These are phyloP conservation scores for Lasioglossum malachurum DNA, from an alignment of 2,888 invertebrate genomes.

Conservation along the genomic window DNA sequence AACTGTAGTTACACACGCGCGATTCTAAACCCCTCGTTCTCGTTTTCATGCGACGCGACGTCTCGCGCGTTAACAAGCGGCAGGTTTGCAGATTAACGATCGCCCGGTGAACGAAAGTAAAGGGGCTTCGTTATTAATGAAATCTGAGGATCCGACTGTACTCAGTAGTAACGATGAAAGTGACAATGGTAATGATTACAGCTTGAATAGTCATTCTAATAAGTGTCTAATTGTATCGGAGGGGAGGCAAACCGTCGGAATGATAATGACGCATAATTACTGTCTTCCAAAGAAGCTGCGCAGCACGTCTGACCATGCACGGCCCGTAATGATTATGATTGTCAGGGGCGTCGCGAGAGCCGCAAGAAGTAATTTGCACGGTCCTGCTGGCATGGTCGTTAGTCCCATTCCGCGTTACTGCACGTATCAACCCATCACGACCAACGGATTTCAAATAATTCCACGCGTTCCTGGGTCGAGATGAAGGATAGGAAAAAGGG, in stretches of 20 bases:
- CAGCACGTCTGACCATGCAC: slow-evolving; percentile 27
- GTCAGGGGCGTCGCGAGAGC: slow-evolving; percentile 60
- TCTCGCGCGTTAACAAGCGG: not conserved
- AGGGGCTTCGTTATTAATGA: slow-evolving; percentile 11
- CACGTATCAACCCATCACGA: slow-evolving; percentile 48
- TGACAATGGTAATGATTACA: slow-evolving; percentile 56
- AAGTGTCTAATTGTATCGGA: slow-evolving; percentile 64
- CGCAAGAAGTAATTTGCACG: slow-evolving; percentile 68
- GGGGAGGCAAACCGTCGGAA: slow-evolving; percentile 51
- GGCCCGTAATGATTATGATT: slow-evolving; percentile 65
- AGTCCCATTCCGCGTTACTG: slow-evolving; percentile 46
- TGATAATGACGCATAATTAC: slow-evolving; percentile 65
- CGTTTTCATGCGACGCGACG: not conserved
- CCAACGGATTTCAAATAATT: slow-evolving; percentile 54
- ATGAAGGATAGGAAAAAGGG: not conserved
- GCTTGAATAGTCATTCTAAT: slow-evolving; percentile 63
- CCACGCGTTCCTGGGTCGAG: slow-evolving; percentile 27
- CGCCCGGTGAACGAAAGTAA: not conserved
- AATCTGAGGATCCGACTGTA: not conserved
- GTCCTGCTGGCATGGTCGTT: slow-evolving; percentile 47
- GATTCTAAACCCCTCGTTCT: not conserved
- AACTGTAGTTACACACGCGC: not conserved
- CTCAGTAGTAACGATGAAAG: slow-evolving; percentile 41
- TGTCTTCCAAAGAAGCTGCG: slow-evolving; percentile 48
- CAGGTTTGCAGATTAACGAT: not conserved